phyloP scores from a whole-genome alignment of 2,113 vertebrate genomes.

The Strix aluco region DNA sequence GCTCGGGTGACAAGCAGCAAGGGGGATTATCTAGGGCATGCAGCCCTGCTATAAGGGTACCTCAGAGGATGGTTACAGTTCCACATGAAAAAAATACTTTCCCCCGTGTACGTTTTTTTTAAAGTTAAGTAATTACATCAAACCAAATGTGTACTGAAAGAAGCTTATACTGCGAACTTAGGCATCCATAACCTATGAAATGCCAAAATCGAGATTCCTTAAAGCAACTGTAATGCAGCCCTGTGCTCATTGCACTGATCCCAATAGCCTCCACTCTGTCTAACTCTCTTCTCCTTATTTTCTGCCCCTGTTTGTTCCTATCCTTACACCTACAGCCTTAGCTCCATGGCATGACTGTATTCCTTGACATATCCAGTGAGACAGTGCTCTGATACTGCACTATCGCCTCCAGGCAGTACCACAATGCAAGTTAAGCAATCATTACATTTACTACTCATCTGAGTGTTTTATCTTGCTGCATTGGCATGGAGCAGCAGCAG shows the following conservation, averaged over 20 bases:
- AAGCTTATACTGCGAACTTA: neutral
- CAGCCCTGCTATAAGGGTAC: neutral
- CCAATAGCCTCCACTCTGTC: neutral
- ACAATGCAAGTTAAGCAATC: neutral
- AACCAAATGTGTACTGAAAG: neutral
- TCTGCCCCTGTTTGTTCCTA: neutral
- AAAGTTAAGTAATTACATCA: neutral
- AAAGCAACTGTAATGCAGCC: neutral
- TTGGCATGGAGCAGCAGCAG: fast-evolving
- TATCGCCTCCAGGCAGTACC: neutral
- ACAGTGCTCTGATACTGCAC: fast-evolving
- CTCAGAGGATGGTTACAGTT: neutral
- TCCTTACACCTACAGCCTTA: neutral
- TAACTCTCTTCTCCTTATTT: neutral
- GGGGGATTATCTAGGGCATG: neutral
- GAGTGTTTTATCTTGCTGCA: neutral
- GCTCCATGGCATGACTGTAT: neutral
- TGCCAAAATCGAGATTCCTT: neutral
- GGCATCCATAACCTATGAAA: neutral
- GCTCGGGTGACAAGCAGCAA: neutral
- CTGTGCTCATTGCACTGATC: neutral
- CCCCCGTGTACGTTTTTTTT: neutral
- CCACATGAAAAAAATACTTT: neutral
- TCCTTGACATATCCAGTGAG: neutral
- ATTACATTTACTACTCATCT: neutral